Percentiles rank a stretch among this genome's conserved stretches.
Evolutionary conservation across 53 echinoderm and acorn worm species (phyloP).

Genomic region (Pentamera pediparva): DNA sequence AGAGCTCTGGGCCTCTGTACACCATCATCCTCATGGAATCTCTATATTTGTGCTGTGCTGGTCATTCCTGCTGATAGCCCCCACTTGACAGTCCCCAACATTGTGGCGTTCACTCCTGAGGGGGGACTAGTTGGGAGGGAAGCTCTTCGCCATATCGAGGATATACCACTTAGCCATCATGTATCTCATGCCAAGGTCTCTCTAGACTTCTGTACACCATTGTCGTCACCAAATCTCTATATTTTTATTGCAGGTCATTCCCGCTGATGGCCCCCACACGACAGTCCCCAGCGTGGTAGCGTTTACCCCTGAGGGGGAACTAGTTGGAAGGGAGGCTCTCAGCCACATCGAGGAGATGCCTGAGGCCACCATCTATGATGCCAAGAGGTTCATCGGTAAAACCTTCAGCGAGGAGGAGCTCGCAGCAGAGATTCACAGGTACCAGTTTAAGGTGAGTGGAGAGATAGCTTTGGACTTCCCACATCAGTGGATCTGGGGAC

Average conservation of each 20-base stretch:
- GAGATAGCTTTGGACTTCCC: not conserved
- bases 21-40: no score
- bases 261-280: conserved; percentile 40
- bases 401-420: conserved; percentile 50
- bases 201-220: not conserved
- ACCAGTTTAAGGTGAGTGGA: conserved; percentile 60
- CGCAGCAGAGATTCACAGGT: conserved; percentile 52
- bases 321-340: conserved; percentile 54
- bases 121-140: no score
- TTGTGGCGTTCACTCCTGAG: not conserved
- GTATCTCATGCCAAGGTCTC: not conserved
- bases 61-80: not conserved
- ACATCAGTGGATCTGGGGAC: no score
- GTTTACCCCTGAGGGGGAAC: conserved; percentile 50
- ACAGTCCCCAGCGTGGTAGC: conserved; percentile 83
- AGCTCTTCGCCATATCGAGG: no score
- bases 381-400: conserved; percentile 81
- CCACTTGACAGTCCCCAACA: not conserved
- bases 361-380: conserved; percentile 54
- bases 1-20: no score
- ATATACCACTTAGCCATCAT: not conserved
- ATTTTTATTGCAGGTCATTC: conserved; percentile 43
- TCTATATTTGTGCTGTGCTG: no score
- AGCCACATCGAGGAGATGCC: conserved; percentile 68
- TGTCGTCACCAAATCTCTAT: not conserved